Evolutionary conservation across 2,113 vertebrate species (phyloP).

Genomic region (Anolis sagrei): DNA sequence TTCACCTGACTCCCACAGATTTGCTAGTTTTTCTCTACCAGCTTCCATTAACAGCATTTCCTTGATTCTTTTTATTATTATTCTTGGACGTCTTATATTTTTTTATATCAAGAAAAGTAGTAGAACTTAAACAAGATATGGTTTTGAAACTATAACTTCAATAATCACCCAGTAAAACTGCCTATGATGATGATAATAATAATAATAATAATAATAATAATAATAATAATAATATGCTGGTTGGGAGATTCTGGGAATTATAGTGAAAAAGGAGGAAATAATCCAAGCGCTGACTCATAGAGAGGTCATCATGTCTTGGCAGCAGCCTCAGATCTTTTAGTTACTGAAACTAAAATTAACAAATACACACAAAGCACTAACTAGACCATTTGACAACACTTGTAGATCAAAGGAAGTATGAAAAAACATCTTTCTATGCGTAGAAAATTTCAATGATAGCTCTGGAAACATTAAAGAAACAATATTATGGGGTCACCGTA

Average conservation of each 20-base stretch:
- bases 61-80: neutral
- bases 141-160: no score
- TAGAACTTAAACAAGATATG: no score
- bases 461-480: neutral
- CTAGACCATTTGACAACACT: slow-evolving; percentile 9
- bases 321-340: neutral
- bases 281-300: no score
- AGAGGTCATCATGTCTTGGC: no score
- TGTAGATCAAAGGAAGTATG: no score
- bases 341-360: slow-evolving; percentile 10
- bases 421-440: slow-evolving; percentile 10
- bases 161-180: no score
- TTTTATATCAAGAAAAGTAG: no score
- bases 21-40: neutral
- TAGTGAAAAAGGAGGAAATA: no score
- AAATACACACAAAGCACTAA: neutral
- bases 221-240: no score
- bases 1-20: neutral
- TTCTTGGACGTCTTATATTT: neutral
- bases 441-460: slow-evolving; percentile 11
- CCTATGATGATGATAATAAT: no score
- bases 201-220: no score
- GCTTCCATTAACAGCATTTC: neutral
- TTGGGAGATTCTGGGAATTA: no score
- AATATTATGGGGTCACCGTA: neutral